Evolutionary conservation across 2,797 vertebrate genomes (phyloP), one percentile per base, ranked within the genome.

Genomic region (Phylloscopus collybita): DNA sequence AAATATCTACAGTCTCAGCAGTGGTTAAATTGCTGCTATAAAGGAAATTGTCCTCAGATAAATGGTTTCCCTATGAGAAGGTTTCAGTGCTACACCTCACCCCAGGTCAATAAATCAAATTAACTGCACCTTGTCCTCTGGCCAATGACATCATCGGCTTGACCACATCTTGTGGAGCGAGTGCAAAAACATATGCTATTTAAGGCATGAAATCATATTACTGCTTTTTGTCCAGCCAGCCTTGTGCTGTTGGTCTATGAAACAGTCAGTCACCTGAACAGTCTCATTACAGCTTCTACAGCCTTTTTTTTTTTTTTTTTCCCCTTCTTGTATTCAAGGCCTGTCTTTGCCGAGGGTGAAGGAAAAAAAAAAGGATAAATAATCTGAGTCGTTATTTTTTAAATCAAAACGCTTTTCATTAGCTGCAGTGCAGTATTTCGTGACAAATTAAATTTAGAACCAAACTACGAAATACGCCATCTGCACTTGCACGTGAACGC

Each of bases 71-170:
- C 97, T 97, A 97, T 97, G 96, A 98, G 97, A 97, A 97, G 96
- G 96, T 95, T 97, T 97, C 97, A 95, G 91, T 96, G 97, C 97
- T 97, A 96, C 95, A 98, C 97, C 97, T 98, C 97, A 97, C 97
- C 97, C 97, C 96, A 94, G 96, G 95, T 97, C 97, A 98, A 98
- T 98, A 98, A 98, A 98, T 98, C 98, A 98, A 97, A 98, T 97
- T 98, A 98, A 98, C 97, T 97, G 97, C 97, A 98, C 97, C 97
- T 97, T 98, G 97, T 98, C 98, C 97, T 97, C 97, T 97, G 96
- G 96, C 95, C 97, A 97, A 90, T 98, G 97, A 98, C 98, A 98
- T 98, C 98, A 98, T 96, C 95, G 86, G 97, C 95, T 97, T 98
- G 97, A 98, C 97, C 97, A 98, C 96, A 97, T 98, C 97, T 98